phyloP scores from a whole-genome alignment of 2,888 invertebrate genomes.

The Nebria salina region DNA sequence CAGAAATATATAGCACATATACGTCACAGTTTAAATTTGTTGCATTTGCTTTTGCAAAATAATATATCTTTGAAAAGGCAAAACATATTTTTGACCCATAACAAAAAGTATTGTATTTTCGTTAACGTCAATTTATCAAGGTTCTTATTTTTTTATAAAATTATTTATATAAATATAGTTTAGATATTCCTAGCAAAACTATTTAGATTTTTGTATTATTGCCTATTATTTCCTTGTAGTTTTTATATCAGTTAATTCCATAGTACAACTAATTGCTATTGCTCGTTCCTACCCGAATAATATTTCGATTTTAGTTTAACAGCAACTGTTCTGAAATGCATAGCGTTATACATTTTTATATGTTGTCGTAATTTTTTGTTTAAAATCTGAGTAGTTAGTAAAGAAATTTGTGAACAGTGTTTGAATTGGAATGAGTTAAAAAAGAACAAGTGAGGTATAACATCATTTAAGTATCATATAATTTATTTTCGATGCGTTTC shows the following conservation, averaged over 20 bases:
- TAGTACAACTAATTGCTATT: not conserved
- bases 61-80: too few species aligned
- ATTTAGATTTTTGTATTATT: not conserved
- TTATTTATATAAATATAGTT: not conserved
- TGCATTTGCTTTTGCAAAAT: too few species aligned
- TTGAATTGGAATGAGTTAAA: not conserved
- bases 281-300: not conserved
- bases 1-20: too few species aligned
- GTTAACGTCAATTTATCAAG: too few species aligned
- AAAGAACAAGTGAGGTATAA: not conserved
- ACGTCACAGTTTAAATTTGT: too few species aligned
- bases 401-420: not conserved
- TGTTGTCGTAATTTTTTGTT: not conserved
- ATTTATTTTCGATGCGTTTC: too few species aligned
- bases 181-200: not conserved
- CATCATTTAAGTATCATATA: too few species aligned
- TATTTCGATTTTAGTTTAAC: not conserved
- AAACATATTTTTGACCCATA: too few species aligned
- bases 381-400: not conserved
- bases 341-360: not conserved
- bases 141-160: too few species aligned
- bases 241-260: too few species aligned
- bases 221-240: not conserved
- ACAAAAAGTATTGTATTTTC: too few species aligned
- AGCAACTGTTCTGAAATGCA: not conserved